Base-by-base conservation (phyloP, 2,888 invertebrate genomes). In the Venusia cambrica region DNA sequence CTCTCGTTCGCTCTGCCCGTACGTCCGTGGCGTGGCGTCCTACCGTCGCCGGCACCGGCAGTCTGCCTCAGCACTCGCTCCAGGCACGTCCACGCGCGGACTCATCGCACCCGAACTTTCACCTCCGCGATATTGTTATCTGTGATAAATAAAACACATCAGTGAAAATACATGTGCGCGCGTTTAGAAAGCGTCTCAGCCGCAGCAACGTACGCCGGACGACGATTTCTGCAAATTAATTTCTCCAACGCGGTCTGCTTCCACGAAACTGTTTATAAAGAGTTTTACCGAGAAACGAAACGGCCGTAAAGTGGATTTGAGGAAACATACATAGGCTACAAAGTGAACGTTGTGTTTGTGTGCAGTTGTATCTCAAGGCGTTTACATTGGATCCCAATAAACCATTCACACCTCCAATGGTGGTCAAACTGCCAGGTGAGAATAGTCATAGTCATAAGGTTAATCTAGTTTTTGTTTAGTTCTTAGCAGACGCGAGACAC, bases 301-400 rank as follows among this genome's bases (percentile, higher is more conserved):
- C 79, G 72, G 76, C 66, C 69, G 68, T 83, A 81, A 81, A 84
- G 84, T 85, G 83, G 78, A 74, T 83, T 85, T 84, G 75, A 83
- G 71, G 81, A 81, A 80, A 75, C 80, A 83, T 74, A 38, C 31
- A 38, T 28, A 71, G 68, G 71, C 76, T 79, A 73, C 63, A 74
- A n/a, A 80, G 79, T 81, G 79, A 62, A 61, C 69, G 66, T 73
- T 74, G 84, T 75, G 80, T 84, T 84, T 81, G 83, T 85, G 83
- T 72, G 65, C 60, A 66, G 69, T 71, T 73, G 73, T 62, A 61
- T 62, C 38, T 51, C 43, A 77, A 78, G 71, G 62, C 81, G 70
- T 80, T 79, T 85, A 87, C 75, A 81, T 87, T 87, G 87, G 87
- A 87, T 87, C 85, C 87, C 83, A 81, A 84, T 61, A 70, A 72